Base-by-base conservation (phyloP, 2,113 vertebrate species). In the Podarcis muralis region DNA sequence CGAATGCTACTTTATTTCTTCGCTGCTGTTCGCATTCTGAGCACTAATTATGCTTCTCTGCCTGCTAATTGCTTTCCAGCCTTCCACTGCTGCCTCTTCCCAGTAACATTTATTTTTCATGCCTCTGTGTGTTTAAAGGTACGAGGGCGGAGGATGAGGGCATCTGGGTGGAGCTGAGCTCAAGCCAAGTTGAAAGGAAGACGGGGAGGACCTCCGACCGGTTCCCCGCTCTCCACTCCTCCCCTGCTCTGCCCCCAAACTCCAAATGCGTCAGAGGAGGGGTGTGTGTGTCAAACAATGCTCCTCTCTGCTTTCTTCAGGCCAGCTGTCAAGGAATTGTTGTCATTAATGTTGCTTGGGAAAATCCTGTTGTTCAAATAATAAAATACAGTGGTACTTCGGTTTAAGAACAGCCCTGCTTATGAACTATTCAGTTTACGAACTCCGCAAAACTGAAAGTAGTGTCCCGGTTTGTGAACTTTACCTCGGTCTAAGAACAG, bases 1-100 rank as follows among this genome's bases (percentile, higher is more conserved):
- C 90, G 87, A 95, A 62, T 85, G 94, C 93, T 30, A 66, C 95
- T 95, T 94, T 90, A 94, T 94, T 95, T 86, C 95, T 91, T 92
- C 87, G 18, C 91, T 7, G 91, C 93, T 30, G 90, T 89, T 91
- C 81, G 90, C 94, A 91, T 95, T 93, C 94, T 85, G 93, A 96
- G 95, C 94, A 57, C 94, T 96, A 96, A 96, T 96, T 96, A 96
- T 40, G 93, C 93, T 93, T 94, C 95, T 94, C 90, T 94, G 94
- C 93, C 90, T 95, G 95, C 94, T 95, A 96, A 96, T 95, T 94
- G 94, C 94, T 95, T 95, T 85, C 94, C 93, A 91, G 90, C 93
- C 95, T 92, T 94, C 91, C 71, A 91, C 93, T 18, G 89, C 95
- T 74, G 81, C 74, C 93, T 94, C 90, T 88, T 89, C 84, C 13